These are phyloP conservation scores for Cacoxenus indagator DNA, from an alignment of 2,888 invertebrate genomes.

Conservation along the genomic window DNA sequence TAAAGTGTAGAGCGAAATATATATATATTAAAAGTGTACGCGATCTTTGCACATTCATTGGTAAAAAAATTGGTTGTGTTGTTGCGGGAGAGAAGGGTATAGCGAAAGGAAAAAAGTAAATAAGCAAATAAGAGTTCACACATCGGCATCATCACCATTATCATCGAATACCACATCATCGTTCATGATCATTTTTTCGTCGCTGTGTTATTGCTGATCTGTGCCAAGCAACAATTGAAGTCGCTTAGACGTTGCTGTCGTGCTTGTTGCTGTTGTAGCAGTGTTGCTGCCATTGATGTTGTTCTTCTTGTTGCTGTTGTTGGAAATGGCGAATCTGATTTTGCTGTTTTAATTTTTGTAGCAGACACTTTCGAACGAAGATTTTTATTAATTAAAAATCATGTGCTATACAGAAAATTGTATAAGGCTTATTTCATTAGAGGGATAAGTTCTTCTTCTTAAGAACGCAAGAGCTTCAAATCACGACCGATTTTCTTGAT, in stretches of 20 bases:
- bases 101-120: slow-evolving; percentile 24
- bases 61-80: not conserved
- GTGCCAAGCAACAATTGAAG: not conserved
- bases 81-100: not conserved
- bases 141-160: not conserved
- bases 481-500: too few relatives aligned
- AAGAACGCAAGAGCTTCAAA: too few relatives aligned
- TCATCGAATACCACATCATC: not conserved
- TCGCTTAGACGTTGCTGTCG: not conserved
- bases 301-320: slow-evolving; percentile 4
- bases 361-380: not conserved
- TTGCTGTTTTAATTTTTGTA: not conserved
- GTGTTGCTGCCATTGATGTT: slow-evolving; percentile 1
- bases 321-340: slow-evolving; percentile 8
- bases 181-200: not conserved
- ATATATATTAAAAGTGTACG: slow-evolving; percentile 21
- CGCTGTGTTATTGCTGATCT: too few relatives aligned
- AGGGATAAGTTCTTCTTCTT: too few relatives aligned
- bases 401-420: not conserved
- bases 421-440: too few relatives aligned
- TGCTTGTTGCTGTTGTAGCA: not conserved
- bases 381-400: not conserved
- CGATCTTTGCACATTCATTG: not conserved
- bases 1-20: slow-evolving; percentile 12
- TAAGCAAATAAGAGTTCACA: slow-evolving; percentile 24